These are phyloP conservation scores for Drosophila incognita DNA, from an alignment of 2,888 invertebrate species.

Conservation along the genomic window DNA sequence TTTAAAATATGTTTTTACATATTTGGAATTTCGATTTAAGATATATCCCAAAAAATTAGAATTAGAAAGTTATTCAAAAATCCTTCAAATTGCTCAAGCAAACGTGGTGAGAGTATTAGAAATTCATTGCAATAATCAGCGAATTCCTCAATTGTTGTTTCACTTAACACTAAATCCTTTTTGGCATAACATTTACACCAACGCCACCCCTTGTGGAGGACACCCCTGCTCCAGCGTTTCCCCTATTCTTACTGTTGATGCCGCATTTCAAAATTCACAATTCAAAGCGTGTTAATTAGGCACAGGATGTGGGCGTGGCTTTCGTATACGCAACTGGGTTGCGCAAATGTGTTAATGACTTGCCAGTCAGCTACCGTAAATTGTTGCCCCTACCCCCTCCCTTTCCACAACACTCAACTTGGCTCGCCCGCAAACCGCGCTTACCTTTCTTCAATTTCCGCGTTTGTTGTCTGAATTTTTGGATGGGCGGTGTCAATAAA, in stretches of 20 bases:
- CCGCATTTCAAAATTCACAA: slow-evolving; percentile 79
- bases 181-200: slow-evolving; percentile 64
- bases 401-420: background rate
- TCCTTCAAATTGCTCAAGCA: background rate
- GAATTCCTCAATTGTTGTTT: slow-evolving; percentile 48
- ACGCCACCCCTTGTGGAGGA: background rate
- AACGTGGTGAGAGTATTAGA: slow-evolving; percentile 37
- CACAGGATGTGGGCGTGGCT: slow-evolving; percentile 52
- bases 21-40: background rate
- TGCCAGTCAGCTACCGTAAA: slow-evolving; percentile 35
- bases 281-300: slow-evolving; percentile 81
- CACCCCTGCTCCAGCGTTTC: slow-evolving; percentile 4
- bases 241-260: slow-evolving; percentile 33
- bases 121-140: slow-evolving; percentile 18
- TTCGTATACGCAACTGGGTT: slow-evolving; percentile 18
- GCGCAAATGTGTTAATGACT: slow-evolving; percentile 79
- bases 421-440: slow-evolving; percentile 35
- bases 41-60: background rate
- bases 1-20: no score
- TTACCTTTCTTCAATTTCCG: slow-evolving; percentile 70
- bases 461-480: slow-evolving; percentile 34
- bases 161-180: slow-evolving; percentile 65
- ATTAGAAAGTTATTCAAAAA: background rate
- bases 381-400: background rate
- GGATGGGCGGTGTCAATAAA: slow-evolving; percentile 74